phyloP scores from a whole-genome alignment of 2,797 vertebrate genomes.

The Iguana delicatissima region DNA sequence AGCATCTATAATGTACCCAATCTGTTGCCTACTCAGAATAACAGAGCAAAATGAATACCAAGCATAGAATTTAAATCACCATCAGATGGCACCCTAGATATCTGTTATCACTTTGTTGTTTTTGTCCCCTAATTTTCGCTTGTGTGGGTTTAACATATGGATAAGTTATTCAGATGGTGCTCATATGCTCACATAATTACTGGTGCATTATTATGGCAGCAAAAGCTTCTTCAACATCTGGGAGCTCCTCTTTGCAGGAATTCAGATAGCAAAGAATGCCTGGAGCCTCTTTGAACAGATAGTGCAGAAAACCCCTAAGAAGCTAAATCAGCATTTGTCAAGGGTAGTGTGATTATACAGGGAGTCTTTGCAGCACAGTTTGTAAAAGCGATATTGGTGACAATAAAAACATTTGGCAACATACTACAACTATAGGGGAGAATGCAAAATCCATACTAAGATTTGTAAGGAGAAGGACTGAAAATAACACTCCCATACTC shows the following conservation, averaged over 20 bases:
- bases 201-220: slow-evolving; percentile 12
- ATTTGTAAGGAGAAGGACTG: neutral
- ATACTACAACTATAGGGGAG: neutral
- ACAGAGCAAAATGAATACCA: neutral
- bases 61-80: neutral
- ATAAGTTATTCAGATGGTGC: neutral
- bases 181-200: slow-evolving; percentile 3
- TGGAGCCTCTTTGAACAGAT: neutral
- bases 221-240: neutral
- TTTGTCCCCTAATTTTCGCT: neutral
- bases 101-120: neutral
- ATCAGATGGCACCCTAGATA: neutral
- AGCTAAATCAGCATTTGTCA: neutral
- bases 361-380: neutral
- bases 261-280: neutral
- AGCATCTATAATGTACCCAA: neutral
- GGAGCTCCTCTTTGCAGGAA: neutral
- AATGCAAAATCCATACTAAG: neutral
- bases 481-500: neutral
- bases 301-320: neutral
- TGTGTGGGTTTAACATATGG: slow-evolving; percentile 2
- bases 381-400: neutral
- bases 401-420: neutral
- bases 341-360: neutral
- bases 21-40: neutral